Conservation (phyloP, 2,797 vertebrate species). For the Microctenopoma steveboyesi region DNA sequence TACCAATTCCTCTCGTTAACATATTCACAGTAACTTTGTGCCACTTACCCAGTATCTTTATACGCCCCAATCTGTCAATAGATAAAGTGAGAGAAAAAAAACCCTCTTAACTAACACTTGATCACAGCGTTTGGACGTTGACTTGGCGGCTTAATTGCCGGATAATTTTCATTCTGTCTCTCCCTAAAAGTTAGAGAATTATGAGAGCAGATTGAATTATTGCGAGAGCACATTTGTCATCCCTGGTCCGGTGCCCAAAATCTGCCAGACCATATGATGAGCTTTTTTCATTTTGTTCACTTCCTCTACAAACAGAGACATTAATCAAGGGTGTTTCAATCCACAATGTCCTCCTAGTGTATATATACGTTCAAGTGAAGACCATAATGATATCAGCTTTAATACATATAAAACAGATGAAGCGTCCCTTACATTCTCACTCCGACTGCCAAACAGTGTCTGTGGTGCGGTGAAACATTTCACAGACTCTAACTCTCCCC, state of each 20-base stretch:
- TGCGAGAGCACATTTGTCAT: constrained; percentile 89
- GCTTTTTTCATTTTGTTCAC: constrained; percentile 87
- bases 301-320: constrained; percentile 85
- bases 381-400: constrained; percentile 61
- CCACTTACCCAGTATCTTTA: constrained; percentile 82
- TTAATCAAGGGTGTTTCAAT: constrained; percentile 75
- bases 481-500: constrained; percentile 53
- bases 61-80: constrained; percentile 85
- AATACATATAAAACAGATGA: constrained; percentile 66
- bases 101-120: constrained; percentile 83
- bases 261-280: constrained; percentile 92
- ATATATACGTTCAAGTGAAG: constrained; percentile 57
- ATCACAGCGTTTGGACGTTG: constrained; percentile 84
- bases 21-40: constrained; percentile 85
- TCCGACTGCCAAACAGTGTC: constrained; percentile 64
- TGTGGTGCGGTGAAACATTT: constrained; percentile 44
- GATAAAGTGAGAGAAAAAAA: constrained; percentile 82
- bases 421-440: constrained; percentile 43
- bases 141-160: constrained; percentile 85
- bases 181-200: constrained; percentile 89
- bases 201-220: constrained; percentile 90
- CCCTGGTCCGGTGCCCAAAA: constrained; percentile 87
- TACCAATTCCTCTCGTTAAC: constrained; percentile 79
- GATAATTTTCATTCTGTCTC: constrained; percentile 84
- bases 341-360: constrained; percentile 68